Evolutionary conservation across 2,888 invertebrate genomes (phyloP).

Genomic region (Lasioglossum villosulum): DNA sequence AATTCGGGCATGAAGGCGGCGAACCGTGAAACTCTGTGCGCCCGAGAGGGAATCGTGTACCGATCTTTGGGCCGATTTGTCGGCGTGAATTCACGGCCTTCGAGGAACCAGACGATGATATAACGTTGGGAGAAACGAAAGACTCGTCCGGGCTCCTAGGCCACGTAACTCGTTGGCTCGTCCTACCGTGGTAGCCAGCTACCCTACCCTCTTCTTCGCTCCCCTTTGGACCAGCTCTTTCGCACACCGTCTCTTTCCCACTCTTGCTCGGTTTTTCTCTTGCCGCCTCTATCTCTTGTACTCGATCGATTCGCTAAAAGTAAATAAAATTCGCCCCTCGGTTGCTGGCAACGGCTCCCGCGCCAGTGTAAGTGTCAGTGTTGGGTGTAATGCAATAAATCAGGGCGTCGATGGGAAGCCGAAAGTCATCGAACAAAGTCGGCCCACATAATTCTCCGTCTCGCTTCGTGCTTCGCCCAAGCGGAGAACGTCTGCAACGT

Average conservation of each 20-base stretch:
- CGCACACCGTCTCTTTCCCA: neutral
- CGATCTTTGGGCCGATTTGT: constrained; percentile 69
- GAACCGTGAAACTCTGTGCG: constrained; percentile 55
- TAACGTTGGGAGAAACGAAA: constrained; percentile 66
- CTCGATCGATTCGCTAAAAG: constrained; percentile 81
- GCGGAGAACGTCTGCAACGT: constrained; percentile 7
- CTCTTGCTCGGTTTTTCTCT: constrained; percentile 3
- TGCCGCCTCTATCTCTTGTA: constrained; percentile 42
- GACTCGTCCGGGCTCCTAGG: constrained; percentile 39
- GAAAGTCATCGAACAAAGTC: constrained; percentile 69
- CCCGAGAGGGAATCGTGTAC: constrained; percentile 54
- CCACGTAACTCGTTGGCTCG: constrained; percentile 58
- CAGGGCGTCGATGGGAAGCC: constrained; percentile 65
- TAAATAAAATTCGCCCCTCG: constrained; percentile 80
- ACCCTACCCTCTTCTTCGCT: constrained; percentile 29
- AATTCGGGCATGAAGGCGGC: constrained; percentile 37
- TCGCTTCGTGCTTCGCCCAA: constrained; percentile 20
- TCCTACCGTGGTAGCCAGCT: constrained; percentile 44
- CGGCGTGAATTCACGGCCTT: constrained; percentile 69
- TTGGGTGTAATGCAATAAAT: constrained; percentile 72
- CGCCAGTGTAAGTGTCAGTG: constrained; percentile 67
- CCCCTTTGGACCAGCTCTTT: neutral
- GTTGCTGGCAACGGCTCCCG: constrained; percentile 46
- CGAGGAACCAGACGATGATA: constrained; percentile 70
- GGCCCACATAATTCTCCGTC: constrained; percentile 51